A percentile compares a stretch with the other conserved stretches of the same genome.
Conservation (phyloP, 1,140 invertebrate species). For the Megalonaias nervosa region DNA sequence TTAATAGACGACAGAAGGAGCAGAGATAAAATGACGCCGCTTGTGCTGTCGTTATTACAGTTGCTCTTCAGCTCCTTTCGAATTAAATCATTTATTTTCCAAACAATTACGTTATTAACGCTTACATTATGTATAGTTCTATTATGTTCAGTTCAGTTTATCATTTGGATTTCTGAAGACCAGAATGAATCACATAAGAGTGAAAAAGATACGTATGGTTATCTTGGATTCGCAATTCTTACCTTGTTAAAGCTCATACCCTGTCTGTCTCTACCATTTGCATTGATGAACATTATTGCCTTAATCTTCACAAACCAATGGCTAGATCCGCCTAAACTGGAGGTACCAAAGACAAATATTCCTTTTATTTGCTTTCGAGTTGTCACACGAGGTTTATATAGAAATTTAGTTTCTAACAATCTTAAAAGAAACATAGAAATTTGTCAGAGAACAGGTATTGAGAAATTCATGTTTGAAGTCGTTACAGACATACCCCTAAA, state of each 20-base stretch:
- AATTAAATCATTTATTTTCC: too few species aligned
- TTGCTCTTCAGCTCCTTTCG: too few species aligned
- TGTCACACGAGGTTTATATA: slow-evolving; percentile 95
- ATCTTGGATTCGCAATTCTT: background rate
- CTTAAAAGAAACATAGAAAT: slow-evolving; percentile 89
- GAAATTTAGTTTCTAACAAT: slow-evolving; percentile 90
- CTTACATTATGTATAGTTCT: too few species aligned
- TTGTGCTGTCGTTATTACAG: too few species aligned
- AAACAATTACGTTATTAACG: too few species aligned
- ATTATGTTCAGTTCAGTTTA: too few species aligned
- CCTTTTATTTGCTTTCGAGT: slow-evolving; percentile 96
- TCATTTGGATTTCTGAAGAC: too few species aligned
- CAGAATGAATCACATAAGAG: background rate
- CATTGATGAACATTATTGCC: slow-evolving; percentile 79
- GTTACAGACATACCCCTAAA: slow-evolving; percentile 93
- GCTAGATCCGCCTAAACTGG: slow-evolving; percentile 90
- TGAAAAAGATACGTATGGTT: slow-evolving; percentile 7
- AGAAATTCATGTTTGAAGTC: slow-evolving; percentile 97
- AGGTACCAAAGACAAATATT: slow-evolving; percentile 90
- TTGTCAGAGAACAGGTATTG: slow-evolving; percentile 89
- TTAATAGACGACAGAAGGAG: too few species aligned
- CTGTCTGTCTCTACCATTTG: slow-evolving; percentile 24
- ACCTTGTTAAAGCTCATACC: background rate
- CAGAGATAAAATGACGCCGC: too few species aligned
- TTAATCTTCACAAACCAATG: slow-evolving; percentile 89